Evolutionary conservation across 2,797 vertebrate species (phyloP).

Genomic region (Hoplostethus mediterraneus): DNA sequence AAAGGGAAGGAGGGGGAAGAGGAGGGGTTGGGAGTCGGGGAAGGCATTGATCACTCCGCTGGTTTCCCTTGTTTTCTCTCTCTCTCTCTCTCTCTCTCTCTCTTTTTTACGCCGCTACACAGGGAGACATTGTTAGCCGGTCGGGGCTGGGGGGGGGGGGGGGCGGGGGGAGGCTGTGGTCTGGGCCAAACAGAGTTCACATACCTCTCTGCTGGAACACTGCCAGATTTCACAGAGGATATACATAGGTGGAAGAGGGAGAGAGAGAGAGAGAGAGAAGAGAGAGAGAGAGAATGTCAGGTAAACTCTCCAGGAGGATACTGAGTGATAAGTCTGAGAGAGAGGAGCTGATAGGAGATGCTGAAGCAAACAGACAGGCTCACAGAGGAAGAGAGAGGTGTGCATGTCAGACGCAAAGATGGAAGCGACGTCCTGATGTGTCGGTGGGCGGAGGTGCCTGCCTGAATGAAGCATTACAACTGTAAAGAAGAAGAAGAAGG

Average conservation of each 20-base stretch:
- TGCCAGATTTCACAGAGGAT: slow-evolving; percentile 63
- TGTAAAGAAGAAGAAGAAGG: too few relatives aligned
- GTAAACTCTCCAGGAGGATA: neutral
- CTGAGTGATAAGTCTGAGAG: too few relatives aligned
- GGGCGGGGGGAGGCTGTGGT: slow-evolving; percentile 35
- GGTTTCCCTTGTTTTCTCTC: slow-evolving; percentile 60
- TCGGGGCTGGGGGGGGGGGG: slow-evolving; percentile 25
- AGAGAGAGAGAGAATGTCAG: neutral
- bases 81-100: slow-evolving; percentile 12
- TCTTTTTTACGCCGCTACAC: slow-evolving; percentile 51
- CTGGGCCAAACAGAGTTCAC: slow-evolving; percentile 73
- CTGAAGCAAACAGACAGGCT: too few relatives aligned
- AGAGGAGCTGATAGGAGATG: too few relatives aligned
- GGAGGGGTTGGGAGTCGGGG: slow-evolving; percentile 2
- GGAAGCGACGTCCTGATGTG: too few relatives aligned
- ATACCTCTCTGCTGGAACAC: slow-evolving; percentile 71
- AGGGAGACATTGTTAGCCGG: slow-evolving; percentile 74
- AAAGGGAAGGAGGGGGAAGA: slow-evolving; percentile 26
- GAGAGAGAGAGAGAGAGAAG: neutral
- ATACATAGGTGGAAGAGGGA: slow-evolving; percentile 45
- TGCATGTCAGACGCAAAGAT: too few relatives aligned
- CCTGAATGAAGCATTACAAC: too few relatives aligned
- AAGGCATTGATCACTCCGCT: slow-evolving; percentile 64
- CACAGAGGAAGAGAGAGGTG: too few relatives aligned
- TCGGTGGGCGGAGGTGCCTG: too few relatives aligned